Evolutionary conservation across 2,888 invertebrate genomes (phyloP).

Genomic region (Neoscelio sp.): DNA sequence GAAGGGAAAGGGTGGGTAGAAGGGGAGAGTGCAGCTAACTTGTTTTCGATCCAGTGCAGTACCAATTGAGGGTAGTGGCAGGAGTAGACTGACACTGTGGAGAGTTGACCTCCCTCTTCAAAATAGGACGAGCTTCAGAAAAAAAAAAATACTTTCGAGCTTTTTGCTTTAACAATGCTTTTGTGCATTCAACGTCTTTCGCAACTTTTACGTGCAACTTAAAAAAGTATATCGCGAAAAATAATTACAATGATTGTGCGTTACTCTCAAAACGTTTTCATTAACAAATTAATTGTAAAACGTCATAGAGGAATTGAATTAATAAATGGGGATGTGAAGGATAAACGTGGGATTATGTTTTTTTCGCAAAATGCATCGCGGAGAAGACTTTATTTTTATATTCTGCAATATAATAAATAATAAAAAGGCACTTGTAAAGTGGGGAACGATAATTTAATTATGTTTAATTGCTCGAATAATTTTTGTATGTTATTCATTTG

Average conservation of each 20-base stretch:
- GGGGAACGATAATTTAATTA: no score
- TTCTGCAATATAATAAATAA: no score
- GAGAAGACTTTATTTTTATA: no score
- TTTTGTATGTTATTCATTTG: no score
- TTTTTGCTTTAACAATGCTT: conserved; percentile 53
- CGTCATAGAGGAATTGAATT: no score
- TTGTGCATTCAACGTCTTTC: conserved; percentile 43
- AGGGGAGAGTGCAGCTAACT: conserved; percentile 13
- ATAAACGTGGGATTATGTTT: background rate
- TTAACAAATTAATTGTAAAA: no score
- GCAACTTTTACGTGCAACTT: conserved; percentile 27
- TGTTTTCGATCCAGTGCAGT: conserved; percentile 34
- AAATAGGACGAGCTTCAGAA: conserved; percentile 53
- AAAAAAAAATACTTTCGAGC: conserved; percentile 49
- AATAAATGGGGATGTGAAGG: no score
- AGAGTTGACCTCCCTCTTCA: conserved; percentile 48
- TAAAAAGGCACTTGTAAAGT: no score
- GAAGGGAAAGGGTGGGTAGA: background rate
- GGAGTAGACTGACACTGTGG: conserved; percentile 35
- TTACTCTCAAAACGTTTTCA: no score
- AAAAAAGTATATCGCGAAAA: conserved; percentile 20
- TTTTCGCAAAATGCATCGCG: no score
- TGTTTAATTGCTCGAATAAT: no score
- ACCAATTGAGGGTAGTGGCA: conserved; percentile 34
- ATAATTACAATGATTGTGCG: conserved; percentile 31